A percentile compares a stretch with the other conserved stretches of the same genome.
These are phyloP conservation scores for Caranx ignobilis DNA, from an alignment of 2,113 vertebrate genomes.

Conservation along the genomic window DNA sequence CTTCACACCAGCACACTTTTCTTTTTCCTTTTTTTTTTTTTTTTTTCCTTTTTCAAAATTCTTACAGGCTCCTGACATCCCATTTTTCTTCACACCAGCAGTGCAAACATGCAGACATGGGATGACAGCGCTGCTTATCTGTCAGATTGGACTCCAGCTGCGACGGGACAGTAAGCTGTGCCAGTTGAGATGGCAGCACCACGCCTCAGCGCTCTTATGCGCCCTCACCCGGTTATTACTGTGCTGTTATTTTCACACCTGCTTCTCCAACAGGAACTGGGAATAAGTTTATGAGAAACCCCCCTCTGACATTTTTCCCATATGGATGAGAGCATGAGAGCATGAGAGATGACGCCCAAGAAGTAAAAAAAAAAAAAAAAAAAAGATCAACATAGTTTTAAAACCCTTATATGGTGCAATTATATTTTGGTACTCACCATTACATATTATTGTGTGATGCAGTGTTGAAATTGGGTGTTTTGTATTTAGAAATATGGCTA, in stretches of 20 bases:
- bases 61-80: not conserved
- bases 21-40: not conserved
- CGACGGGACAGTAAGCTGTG: constrained; percentile 25
- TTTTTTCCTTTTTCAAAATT: not conserved
- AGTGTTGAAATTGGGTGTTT: no score
- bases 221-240: constrained; percentile 2
- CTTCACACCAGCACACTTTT: constrained; percentile 8
- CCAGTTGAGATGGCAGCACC: constrained; percentile 2
- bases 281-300: not conserved
- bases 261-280: not conserved
- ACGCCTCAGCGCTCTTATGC: constrained; percentile 20
- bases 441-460: no score
- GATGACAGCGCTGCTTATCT: constrained; percentile 35
- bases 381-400: not conserved
- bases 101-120: constrained; percentile 8
- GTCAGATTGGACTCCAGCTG: constrained; percentile 34
- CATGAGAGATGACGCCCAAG: not conserved
- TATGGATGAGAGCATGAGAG: not conserved
- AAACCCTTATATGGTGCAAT: not conserved
- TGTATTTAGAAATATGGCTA: no score
- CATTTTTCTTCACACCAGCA: constrained; percentile 13
- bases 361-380: not conserved
- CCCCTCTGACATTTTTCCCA: not conserved
- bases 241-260: constrained; percentile 4
- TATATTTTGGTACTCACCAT: no score